phyloP scores from a whole-genome alignment of 2,797 vertebrate genomes.

The Peromyscus melanophrys region DNA sequence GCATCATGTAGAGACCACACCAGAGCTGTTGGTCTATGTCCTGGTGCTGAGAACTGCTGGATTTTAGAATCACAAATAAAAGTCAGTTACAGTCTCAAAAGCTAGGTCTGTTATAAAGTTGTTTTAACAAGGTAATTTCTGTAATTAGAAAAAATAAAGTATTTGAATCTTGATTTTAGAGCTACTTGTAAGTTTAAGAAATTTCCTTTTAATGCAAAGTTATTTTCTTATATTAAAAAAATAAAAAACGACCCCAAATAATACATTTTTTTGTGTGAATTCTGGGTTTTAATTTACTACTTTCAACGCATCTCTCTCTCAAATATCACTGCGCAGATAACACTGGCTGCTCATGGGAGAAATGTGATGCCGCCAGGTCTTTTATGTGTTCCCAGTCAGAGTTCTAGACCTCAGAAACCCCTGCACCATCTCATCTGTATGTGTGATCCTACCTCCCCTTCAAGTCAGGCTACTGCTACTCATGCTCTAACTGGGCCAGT shows the following conservation, averaged over 20 bases:
- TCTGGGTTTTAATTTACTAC: not conserved
- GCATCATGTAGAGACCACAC: not conserved
- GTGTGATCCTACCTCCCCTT: not conserved
- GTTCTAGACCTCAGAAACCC: slow-evolving; percentile 17
- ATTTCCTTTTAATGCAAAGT: slow-evolving; percentile 31
- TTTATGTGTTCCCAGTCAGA: slow-evolving; percentile 28
- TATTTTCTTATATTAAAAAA: slow-evolving; percentile 19
- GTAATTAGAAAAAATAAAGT: slow-evolving; percentile 58
- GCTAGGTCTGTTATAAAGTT: not conserved
- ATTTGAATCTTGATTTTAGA: slow-evolving; percentile 58
- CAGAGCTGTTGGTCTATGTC: not conserved
- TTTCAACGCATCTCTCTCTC: not conserved
- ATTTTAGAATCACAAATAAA: slow-evolving; percentile 1
- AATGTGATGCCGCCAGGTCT: not conserved
- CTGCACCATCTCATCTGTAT: not conserved
- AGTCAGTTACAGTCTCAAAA: not conserved
- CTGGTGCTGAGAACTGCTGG: not conserved
- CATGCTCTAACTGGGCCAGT: not conserved
- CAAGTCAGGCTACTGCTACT: not conserved
- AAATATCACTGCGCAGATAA: not conserved
- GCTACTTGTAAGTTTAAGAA: slow-evolving; percentile 45
- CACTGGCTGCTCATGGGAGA: not conserved
- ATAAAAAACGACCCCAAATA: slow-evolving; percentile 11
- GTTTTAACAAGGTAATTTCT: slow-evolving; percentile 28
- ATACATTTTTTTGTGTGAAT: not conserved